Base-by-base conservation (phyloP, 2,888 invertebrate genomes). In the Drosophila engyochracea region DNA sequence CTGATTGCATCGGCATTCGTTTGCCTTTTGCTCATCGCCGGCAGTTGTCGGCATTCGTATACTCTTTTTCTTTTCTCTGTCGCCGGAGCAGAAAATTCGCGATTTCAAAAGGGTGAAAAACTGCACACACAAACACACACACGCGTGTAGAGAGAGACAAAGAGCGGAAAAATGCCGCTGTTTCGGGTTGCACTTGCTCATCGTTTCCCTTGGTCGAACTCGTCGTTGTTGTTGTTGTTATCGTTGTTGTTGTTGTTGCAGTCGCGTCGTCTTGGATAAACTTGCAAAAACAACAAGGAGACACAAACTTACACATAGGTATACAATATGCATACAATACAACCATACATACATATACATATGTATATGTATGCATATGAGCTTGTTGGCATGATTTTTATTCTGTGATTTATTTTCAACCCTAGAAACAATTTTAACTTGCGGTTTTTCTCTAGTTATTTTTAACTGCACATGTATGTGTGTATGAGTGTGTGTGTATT, bases 391-490 rank as follows among this genome's bases (percentile, higher is more conserved):
- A 44, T 58, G 58, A 44, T 58, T 58, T 58, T 44, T 31, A 44
- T 58, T 44, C 31, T 25, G 81, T 71, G 86, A 89, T 89, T 90
- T 90, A 83, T 82, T 88, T 87, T 90, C 73, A 82, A 84, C 82
- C 87, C 90, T 79, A 90, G 87, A 84, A 89, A 87, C 90, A 86
- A 79, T 71, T 87, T 89, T 76, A 61, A 80, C 74, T 74, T 89
- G 77, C 79, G 49, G 60, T 78, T 89, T 86, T 82, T 70, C 70
- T 80, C 53, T 73, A 76, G 84, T 79, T 89, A 83, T 89, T 89
- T 90, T 83, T 86, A 86, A 77, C 68, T 67, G 62, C 49, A 62
- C 19, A 47, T 19, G 22, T 53, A 39, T 39, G 51, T 30, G 25
- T 14, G 19, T 14, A 12, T 25, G 44, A 37, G 7, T n/a, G 49